phyloP scores from a whole-genome alignment of 2,888 invertebrate species.

The Thymelicus sylvestris region DNA sequence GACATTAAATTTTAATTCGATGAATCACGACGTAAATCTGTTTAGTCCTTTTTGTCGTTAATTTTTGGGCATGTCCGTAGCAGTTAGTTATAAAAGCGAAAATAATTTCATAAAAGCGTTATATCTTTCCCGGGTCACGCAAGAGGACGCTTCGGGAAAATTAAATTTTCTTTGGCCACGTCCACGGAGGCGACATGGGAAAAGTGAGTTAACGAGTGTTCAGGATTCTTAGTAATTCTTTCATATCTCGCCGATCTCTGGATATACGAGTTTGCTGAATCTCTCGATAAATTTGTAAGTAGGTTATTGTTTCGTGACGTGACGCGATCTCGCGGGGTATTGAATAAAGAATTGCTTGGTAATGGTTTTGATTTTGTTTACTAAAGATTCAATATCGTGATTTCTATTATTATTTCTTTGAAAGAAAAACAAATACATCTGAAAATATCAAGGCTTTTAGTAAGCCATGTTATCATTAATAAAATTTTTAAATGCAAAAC shows the following conservation, averaged over 20 bases:
- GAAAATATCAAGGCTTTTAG: too few species aligned
- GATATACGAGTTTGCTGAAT: slow-evolving; percentile 49
- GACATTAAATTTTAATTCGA: slow-evolving; percentile 37
- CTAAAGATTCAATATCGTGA: slow-evolving; percentile 6
- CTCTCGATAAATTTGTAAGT: slow-evolving; percentile 46
- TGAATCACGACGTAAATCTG: slow-evolving; percentile 55
- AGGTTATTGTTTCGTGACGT: slow-evolving; percentile 46
- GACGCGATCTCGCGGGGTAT: slow-evolving; percentile 32
- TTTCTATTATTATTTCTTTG: not conserved
- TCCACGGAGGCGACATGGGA: slow-evolving; percentile 72
- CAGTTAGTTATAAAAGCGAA: slow-evolving; percentile 77
- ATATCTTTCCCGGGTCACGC: slow-evolving; percentile 82
- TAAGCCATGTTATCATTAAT: not conserved
- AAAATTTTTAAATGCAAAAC: not conserved
- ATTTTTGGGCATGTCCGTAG: slow-evolving; percentile 65
- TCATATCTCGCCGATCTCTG: slow-evolving; percentile 71
- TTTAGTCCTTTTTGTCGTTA: slow-evolving; percentile 64
- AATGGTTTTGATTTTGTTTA: not conserved
- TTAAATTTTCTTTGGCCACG: slow-evolving; percentile 83
- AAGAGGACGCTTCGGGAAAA: slow-evolving; percentile 80
- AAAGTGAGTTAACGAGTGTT: slow-evolving; percentile 81
- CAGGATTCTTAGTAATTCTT: slow-evolving; percentile 75
- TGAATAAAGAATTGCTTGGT: slow-evolving; percentile 44
- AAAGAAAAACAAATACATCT: not conserved
- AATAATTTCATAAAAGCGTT: slow-evolving; percentile 82